Evolutionary conservation across 1,140 invertebrate genomes (phyloP), one percentile per base, ranked within the genome.

Genomic region (Camponotus pennsylvanicus): DNA sequence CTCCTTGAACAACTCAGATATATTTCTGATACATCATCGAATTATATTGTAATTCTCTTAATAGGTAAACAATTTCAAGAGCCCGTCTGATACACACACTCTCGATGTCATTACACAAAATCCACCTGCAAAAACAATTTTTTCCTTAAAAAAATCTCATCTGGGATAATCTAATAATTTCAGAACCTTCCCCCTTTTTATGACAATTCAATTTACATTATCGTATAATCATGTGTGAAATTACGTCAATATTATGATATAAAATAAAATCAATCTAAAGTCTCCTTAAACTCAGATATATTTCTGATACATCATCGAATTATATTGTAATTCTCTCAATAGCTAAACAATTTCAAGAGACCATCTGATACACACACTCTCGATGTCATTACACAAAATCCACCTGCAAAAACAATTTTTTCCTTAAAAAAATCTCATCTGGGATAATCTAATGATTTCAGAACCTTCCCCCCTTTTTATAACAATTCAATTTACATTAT

Each of bases 91-190:
- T 76, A 45, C 73, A 64, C 40, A 27, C 34, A 40, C 45, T 49
- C 45, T 85, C 49, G 21, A 85, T 52, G n/a, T 66, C 27, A 42
- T 78, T 78, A 84, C 71, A 78, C 61, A 66, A 66, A 85, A 27
- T 27, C 27, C 27, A 27, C 27, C 0, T 27, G 1, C 27, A 27
- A 27, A 27, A 27, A 27, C 27, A 27, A 27, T 27, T 27, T 27
- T 27, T 27, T 27, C 27, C 27, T 27, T 27, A 42, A 40, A 40
- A 63, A 37, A 77, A 45, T 63, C n/a, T 15, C 15, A 9, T 32
- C 5, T 40, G 57, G 13, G 34, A 73, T 15, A 76, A 76, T 32
- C 21, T 15, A 9, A n/a, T 66, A 15, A 34, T 64, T 27, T 32
- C 34, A 64, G 27, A 64, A 64, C 13, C 6, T 64, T 64, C 27